Evolutionary conservation across 2,113 vertebrate genomes (phyloP).

Genomic region (Melanerpes formicivorus): DNA sequence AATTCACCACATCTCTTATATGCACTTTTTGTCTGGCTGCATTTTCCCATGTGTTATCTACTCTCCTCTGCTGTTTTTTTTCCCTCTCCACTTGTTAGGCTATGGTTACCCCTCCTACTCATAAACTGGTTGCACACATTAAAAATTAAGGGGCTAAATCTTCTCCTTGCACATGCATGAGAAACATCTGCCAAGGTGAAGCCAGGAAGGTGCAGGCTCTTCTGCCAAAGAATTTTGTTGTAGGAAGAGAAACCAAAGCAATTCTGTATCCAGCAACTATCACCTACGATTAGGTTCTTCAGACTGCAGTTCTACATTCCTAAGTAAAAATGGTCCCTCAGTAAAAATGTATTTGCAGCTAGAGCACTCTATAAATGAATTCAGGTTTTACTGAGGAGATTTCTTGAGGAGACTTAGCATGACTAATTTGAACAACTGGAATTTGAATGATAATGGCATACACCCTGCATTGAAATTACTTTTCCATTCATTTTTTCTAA

Average conservation of each 20-base stretch:
- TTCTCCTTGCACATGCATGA: background rate
- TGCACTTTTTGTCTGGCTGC: slow-evolving; percentile 33
- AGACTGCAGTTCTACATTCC: background rate
- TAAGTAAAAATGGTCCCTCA: background rate
- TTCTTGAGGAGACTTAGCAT: background rate
- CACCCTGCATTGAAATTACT: background rate
- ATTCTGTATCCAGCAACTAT: background rate
- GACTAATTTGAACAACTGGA: background rate
- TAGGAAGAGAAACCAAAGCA: background rate
- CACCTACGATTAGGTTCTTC: background rate
- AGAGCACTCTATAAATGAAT: background rate
- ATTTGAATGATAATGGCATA: slow-evolving; percentile 8
- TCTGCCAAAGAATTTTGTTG: background rate
- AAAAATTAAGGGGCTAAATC: background rate
- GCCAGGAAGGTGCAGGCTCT: background rate
- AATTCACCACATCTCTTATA: slow-evolving; percentile 43
- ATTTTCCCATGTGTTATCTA: slow-evolving; percentile 64
- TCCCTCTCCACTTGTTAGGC: background rate
- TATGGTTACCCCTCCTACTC: background rate
- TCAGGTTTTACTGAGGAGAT: background rate
- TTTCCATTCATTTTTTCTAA: slow-evolving; percentile 26
- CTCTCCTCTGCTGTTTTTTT: background rate
- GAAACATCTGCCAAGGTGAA: background rate
- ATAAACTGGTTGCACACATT: background rate
- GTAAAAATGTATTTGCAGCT: background rate